Evolutionary conservation across 1,140 invertebrate species (phyloP).

Genomic region (Megalopta genalis): DNA sequence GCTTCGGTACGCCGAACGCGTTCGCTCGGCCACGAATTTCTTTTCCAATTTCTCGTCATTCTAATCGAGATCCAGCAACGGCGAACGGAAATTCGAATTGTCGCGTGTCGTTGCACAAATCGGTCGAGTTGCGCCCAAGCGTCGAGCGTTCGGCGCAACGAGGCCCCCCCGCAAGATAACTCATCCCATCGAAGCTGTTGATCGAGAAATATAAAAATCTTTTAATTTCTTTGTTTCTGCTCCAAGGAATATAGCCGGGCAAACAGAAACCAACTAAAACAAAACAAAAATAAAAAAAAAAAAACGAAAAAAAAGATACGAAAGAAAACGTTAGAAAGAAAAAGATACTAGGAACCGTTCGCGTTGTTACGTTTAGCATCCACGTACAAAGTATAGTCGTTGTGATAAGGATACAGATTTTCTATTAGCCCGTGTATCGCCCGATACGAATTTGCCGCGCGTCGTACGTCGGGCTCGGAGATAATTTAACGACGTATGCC

Average conservation of each 20-base stretch:
- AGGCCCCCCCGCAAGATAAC: background rate
- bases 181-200: background rate
- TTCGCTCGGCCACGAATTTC: no score
- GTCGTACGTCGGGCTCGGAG: background rate
- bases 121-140: no score
- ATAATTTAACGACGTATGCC: background rate
- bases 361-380: slow-evolving; percentile 38
- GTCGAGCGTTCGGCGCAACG: background rate
- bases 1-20: background rate
- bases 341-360: background rate
- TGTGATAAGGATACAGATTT: slow-evolving; percentile 45
- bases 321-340: no score
- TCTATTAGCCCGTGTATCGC: slow-evolving; percentile 26
- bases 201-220: background rate
- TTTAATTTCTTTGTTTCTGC: background rate
- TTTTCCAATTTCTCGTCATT: no score
- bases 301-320: no score
- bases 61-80: no score
- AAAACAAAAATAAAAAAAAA: no score
- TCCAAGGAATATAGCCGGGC: background rate
- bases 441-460: background rate
- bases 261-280: background rate
- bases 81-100: no score
- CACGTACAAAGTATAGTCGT: slow-evolving; percentile 50
- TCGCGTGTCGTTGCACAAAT: no score